Evolutionary conservation across 2,113 vertebrate species (phyloP).

Genomic region (Python bivittatus): DNA sequence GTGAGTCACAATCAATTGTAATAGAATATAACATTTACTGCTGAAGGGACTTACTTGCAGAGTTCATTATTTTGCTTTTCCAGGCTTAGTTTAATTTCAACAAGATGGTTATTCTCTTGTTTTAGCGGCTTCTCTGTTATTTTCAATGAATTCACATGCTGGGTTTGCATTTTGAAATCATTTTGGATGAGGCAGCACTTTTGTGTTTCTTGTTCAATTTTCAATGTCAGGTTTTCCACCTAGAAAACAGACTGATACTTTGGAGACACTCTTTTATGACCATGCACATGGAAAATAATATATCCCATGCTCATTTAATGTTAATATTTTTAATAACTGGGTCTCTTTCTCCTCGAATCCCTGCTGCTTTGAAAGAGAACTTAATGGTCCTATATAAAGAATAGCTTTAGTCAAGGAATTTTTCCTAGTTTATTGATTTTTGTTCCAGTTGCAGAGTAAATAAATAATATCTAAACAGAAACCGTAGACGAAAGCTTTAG

Average conservation of each 20-base stretch:
- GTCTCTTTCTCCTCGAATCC: background rate
- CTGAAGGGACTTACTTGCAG: conserved; percentile 82
- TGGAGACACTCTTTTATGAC: conserved; percentile 30
- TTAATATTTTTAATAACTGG: background rate
- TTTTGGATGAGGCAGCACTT: conserved; percentile 94
- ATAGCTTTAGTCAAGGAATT: background rate
- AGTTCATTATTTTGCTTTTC: conserved; percentile 97
- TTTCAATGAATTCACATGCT: conserved; percentile 89
- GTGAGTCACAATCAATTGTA: background rate
- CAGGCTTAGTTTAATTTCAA: conserved; percentile 91
- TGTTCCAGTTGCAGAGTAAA: background rate
- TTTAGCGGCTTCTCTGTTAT: conserved; percentile 97
- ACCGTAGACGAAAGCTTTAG: background rate
- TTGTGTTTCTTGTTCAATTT: conserved; percentile 97
- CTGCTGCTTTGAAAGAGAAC: background rate
- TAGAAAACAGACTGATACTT: conserved; percentile 66
- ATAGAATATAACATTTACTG: background rate
- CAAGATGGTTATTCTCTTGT: conserved; percentile 94
- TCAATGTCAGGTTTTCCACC: conserved; percentile 94
- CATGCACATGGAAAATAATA: background rate
- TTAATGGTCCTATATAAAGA: background rate
- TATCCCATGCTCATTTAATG: background rate
- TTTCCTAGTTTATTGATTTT: background rate
- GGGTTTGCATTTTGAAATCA: conserved; percentile 94
- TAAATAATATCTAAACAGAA: background rate